Evolutionary conservation across 2,113 vertebrate genomes (phyloP), one percentile per base, ranked within the genome.

Genomic region (Piprites chloris): DNA sequence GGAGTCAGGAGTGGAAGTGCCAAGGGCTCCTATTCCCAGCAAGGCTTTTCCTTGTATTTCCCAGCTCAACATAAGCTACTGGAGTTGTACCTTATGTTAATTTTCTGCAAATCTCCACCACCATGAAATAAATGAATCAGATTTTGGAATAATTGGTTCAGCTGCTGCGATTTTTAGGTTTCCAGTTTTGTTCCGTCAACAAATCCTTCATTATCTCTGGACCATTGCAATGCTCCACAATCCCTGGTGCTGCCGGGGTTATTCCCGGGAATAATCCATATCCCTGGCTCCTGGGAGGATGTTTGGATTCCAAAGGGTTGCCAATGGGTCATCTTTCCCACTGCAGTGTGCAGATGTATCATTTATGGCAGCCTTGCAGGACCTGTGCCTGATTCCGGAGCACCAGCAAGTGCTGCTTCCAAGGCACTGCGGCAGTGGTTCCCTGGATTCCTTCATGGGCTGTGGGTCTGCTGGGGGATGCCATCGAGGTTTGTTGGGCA

Each of bases 191-290:
- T 96, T 96, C 96, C 55, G 89, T 87, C 96, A 97, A 89, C 94
- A 97, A 98, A 97, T 97, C 96, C 96, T 96, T 97, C 94, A 93
- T 97, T 97, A 93, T 96, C 93, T 95, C 71, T 59, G 92, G 94
- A 96, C 59, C 66, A 52, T 75, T 84, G 97, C 95, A 97, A 96
- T 55, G 96, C 97, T 97, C 80, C 50, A 89, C 93, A 94, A 91
- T 95, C 88, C 97, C 92, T 74, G 26, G 71, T 90, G 89, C 88
- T 53, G 62, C 87, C 47, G 63, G 96, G 96, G 91, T 94, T 97
- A 84, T 95, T 98, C 90, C 96, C 94, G 95, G 97, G 95, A 95
- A 85, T 97, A 95, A 96, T n/a, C 78, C 79, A 91, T 87, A 82
- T 46, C 74, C 66, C 63, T 56, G 89, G 85, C 97, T 97, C 95